These are phyloP conservation scores for Zophobas morio DNA, from an alignment of 1,140 invertebrate species.

Conservation along the genomic window DNA sequence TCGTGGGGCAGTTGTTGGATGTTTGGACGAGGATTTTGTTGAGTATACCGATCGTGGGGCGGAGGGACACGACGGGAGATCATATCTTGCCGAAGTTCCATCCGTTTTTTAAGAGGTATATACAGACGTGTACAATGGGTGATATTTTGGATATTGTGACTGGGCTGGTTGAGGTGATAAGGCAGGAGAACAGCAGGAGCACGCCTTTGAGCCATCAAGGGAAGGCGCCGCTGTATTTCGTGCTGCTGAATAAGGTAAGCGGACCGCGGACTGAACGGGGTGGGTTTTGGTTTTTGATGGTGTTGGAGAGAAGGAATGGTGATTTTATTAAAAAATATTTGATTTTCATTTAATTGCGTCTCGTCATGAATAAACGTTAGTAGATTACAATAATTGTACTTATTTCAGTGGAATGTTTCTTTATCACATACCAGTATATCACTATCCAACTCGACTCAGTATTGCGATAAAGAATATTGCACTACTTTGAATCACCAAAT, in stretches of 20 bases:
- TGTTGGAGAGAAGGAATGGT: background rate
- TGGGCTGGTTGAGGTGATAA: constrained; percentile 62
- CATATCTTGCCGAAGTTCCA: constrained; percentile 64
- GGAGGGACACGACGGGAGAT: constrained; percentile 64
- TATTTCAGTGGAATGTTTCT: no score
- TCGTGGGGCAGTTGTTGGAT: constrained; percentile 60
- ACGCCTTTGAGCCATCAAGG: constrained; percentile 64
- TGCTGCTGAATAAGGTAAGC: constrained; percentile 64
- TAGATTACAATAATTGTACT: no score
- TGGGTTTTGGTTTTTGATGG: background rate
- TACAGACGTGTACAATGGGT: constrained; percentile 61
- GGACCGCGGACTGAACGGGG: constrained; percentile 8
- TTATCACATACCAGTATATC: no score
- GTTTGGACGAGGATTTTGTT: constrained; percentile 63
- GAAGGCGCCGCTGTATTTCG: constrained; percentile 64
- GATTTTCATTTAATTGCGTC: no score
- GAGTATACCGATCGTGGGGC: constrained; percentile 64
- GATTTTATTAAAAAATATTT: no score
- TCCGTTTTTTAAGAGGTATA: constrained; percentile 64
- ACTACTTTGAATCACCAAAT: no score
- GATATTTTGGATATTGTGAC: constrained; percentile 62
- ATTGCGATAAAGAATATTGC: no score
- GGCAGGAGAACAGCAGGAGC: constrained; percentile 61
- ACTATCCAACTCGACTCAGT: no score
- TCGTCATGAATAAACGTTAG: no score